phyloP scores from a whole-genome alignment of 2,113 vertebrate species.

The Leuciscus idus region DNA sequence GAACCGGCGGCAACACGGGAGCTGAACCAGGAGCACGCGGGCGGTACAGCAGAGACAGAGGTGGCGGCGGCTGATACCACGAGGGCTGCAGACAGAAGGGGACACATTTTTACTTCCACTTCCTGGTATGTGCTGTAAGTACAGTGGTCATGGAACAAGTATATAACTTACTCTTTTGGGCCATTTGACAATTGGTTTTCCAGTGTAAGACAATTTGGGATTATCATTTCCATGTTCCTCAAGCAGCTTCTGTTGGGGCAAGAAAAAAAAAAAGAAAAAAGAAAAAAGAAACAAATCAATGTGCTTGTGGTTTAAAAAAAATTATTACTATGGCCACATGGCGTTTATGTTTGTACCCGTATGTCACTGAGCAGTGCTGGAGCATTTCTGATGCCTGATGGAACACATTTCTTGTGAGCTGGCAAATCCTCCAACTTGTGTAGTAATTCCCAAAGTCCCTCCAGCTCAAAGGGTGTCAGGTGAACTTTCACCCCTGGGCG shows the following conservation, averaged over 20 bases:
- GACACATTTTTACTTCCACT: not conserved
- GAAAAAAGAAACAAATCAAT: too few species aligned
- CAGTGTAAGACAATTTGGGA: constrained; percentile 89
- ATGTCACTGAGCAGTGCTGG: constrained; percentile 87
- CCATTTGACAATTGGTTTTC: constrained; percentile 95
- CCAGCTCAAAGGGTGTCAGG: constrained; percentile 91
- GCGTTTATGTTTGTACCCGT: constrained; percentile 73
- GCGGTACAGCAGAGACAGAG: constrained; percentile 68
- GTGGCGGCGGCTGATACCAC: constrained; percentile 74
- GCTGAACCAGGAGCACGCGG: constrained; percentile 63
- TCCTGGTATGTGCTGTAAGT: not conserved
- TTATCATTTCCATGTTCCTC: constrained; percentile 84
- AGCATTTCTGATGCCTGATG: constrained; percentile 87
- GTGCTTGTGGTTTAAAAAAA: not conserved
- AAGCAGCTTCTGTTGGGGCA: constrained; percentile 79
- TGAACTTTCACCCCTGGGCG: constrained; percentile 60
- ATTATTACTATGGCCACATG: not conserved
- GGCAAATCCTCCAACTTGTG: constrained; percentile 93
- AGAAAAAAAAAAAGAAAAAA: not conserved
- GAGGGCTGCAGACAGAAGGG: constrained; percentile 66
- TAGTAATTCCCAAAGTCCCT: constrained; percentile 91
- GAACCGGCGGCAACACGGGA: constrained; percentile 76
- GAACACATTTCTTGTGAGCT: constrained; percentile 91
- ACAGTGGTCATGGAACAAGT: not conserved
- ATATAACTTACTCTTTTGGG: constrained; percentile 85